These are phyloP conservation scores for Schizopygopsis malacanthus DNA, from an alignment of 2,797 vertebrate species.

Conservation along the genomic window DNA sequence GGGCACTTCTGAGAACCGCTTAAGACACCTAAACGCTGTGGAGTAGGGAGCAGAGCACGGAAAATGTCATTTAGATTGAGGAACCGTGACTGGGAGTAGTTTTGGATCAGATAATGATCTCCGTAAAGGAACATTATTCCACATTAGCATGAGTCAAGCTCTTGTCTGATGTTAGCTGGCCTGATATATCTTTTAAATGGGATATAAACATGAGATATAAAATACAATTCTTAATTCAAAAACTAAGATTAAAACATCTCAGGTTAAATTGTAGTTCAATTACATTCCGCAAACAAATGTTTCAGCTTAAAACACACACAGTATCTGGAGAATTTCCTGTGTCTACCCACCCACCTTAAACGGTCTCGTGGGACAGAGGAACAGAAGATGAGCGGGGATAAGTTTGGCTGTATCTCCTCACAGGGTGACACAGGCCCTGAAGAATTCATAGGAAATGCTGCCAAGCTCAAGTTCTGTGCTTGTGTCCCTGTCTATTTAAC, in stretches of 20 bases:
- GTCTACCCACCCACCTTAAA: constrained; percentile 86
- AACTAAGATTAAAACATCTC: background rate
- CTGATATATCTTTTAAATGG: constrained; percentile 10
- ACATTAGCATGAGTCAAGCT: constrained; percentile 60
- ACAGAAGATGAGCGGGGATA: constrained; percentile 78
- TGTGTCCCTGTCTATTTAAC: constrained; percentile 71
- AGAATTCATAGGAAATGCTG: constrained; percentile 78
- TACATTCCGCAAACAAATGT: constrained; percentile 1
- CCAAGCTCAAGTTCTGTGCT: constrained; percentile 84
- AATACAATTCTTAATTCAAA: background rate
- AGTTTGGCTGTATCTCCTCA: constrained; percentile 83
- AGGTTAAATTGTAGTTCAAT: background rate
- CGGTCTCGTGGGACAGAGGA: constrained; percentile 79
- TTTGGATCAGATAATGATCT: constrained; percentile 62
- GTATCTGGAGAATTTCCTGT: constrained; percentile 88
- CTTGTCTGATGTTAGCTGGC: constrained; percentile 55
- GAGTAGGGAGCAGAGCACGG: constrained; percentile 54
- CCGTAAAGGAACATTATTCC: constrained; percentile 62
- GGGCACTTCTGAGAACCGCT: constrained; percentile 54
- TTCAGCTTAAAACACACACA: constrained; percentile 46
- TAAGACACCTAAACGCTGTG: constrained; percentile 66
- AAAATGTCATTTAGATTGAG: constrained; percentile 63
- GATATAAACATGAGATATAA: background rate
- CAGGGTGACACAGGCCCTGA: constrained; percentile 83
- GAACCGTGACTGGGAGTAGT: constrained; percentile 58